A percentile compares a stretch with the other conserved stretches of the same genome.
phyloP scores from a whole-genome alignment of 2,113 vertebrate species.

The Siphamia tubifer region DNA sequence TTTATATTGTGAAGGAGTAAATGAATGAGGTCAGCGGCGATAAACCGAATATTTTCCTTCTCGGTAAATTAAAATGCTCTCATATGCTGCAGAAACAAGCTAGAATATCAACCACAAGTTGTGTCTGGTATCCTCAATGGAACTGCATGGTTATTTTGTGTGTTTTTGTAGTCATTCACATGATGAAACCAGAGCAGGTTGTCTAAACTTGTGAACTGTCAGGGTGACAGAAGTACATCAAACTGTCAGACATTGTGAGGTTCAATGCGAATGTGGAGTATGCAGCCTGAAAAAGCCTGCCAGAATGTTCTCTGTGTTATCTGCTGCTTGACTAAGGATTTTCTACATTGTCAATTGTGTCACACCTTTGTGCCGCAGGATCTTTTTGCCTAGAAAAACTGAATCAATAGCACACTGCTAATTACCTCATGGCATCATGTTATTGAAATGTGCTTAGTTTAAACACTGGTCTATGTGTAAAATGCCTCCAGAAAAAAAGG shows the following conservation, averaged over 20 bases:
- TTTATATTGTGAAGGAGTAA: constrained; percentile 1
- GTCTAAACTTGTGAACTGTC: constrained; percentile 26
- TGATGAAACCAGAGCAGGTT: constrained; percentile 19
- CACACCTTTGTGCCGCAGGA: neutral
- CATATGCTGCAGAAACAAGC: neutral
- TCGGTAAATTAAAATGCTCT: constrained; percentile 16
- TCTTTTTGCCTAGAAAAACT: constrained; percentile 5
- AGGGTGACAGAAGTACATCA: constrained; percentile 26
- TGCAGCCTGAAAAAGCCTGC: neutral
- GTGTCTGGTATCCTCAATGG: constrained; percentile 2
- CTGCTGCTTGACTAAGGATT: neutral
- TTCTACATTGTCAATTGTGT: constrained; percentile 7
- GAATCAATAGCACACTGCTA: neutral
- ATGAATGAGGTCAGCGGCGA: constrained; percentile 5
- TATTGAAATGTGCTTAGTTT: too few relatives aligned
- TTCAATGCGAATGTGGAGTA: neutral
- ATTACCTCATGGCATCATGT: constrained; percentile 25
- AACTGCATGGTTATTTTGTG: constrained; percentile 10
- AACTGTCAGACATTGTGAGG: neutral
- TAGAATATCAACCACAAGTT: constrained; percentile 15
- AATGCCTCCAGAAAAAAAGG: too few relatives aligned
- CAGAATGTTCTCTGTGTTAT: constrained; percentile 11
- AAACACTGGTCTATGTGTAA: too few relatives aligned
- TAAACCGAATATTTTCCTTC: constrained; percentile 1
- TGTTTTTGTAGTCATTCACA: constrained; percentile 4